A percentile compares a stretch with the other conserved stretches of the same genome.
Evolutionary conservation across 2,888 invertebrate species (phyloP).

Genomic region (Drosophila paranaensis): DNA sequence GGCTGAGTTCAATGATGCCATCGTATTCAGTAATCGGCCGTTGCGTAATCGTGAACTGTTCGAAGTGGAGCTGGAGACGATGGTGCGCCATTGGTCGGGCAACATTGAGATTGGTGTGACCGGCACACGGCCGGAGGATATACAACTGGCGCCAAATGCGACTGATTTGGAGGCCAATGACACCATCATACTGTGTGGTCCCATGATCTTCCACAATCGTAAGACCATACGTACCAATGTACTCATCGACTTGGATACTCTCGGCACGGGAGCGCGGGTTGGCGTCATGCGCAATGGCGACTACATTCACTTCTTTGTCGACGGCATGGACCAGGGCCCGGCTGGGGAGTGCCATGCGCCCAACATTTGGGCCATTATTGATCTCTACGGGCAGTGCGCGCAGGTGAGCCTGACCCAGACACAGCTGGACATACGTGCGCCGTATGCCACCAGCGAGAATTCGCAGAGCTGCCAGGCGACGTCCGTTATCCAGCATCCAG

Average conservation of each 20-base stretch:
- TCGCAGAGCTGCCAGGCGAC: conserved; percentile 87
- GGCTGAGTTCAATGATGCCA: conserved; percentile 97
- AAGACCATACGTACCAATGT: conserved; percentile 93
- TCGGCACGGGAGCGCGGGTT: conserved; percentile 91
- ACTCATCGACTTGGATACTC: conserved; percentile 92
- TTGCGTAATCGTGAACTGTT: conserved; percentile 96
- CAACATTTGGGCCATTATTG: conserved; percentile 96
- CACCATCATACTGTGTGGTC: conserved; percentile 96
- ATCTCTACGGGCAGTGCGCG: conserved; percentile 97
- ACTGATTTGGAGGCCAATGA: conserved; percentile 96
- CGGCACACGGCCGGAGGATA: conserved; percentile 94
- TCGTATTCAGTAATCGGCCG: conserved; percentile 95
- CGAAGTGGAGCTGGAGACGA: conserved; percentile 94
- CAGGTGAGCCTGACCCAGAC: conserved; percentile 88
- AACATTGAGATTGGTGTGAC: conserved; percentile 95
- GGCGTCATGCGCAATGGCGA: conserved; percentile 95
- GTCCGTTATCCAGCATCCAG: conserved; percentile 86
- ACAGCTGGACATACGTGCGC: conserved; percentile 81
- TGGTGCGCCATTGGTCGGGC: conserved; percentile 97
- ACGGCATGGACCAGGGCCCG: conserved; percentile 94
- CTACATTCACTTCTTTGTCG: conserved; percentile 93
- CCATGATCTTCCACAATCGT: conserved; percentile 96
- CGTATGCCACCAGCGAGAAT: conserved; percentile 85
- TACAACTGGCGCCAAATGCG: conserved; percentile 94
- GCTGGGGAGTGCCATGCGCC: conserved; percentile 92